These are phyloP conservation scores for Elysia crispata DNA, from an alignment of 2,888 invertebrate genomes.

Conservation along the genomic window DNA sequence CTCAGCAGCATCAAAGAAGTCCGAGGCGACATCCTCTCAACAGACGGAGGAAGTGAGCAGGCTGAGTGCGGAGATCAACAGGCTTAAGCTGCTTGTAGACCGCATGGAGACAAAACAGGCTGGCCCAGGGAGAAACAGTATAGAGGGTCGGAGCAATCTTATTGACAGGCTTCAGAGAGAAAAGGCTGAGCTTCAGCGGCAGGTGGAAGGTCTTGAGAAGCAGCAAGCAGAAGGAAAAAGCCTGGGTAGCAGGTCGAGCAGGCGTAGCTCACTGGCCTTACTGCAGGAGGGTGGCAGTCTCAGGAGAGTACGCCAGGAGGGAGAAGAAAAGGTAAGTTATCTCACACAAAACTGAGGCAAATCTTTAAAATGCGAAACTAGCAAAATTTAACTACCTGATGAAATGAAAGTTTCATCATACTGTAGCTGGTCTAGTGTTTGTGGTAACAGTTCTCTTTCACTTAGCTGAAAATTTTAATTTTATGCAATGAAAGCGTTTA, in stretches of 20 bases:
- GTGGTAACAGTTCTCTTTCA: no score
- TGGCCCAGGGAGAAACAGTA: not conserved
- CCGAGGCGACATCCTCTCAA: not conserved
- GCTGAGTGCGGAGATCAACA: constrained; percentile 39
- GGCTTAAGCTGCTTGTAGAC: constrained; percentile 59
- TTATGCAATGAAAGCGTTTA: no score
- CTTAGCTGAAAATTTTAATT: no score
- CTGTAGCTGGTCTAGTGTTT: no score
- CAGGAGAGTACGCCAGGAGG: constrained; percentile 77
- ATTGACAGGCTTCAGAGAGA: constrained; percentile 55
- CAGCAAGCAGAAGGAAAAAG: constrained; percentile 47
- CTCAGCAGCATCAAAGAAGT: not conserved
- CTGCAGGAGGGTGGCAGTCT: constrained; percentile 54
- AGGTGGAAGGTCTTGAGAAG: constrained; percentile 54
- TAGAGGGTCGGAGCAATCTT: constrained; percentile 43
- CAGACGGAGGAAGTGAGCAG: constrained; percentile 2
- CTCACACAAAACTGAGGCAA: no score
- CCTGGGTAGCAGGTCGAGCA: constrained; percentile 5
- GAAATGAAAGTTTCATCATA: no score
- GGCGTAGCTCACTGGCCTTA: constrained; percentile 41
- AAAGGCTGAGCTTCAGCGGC: constrained; percentile 56
- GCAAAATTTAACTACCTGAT: no score
- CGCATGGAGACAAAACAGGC: constrained; percentile 52
- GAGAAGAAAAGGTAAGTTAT: constrained; percentile 64
- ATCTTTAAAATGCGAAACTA: no score